These are phyloP conservation scores for Helicorthomorpha holstii DNA, from an alignment of 1,140 invertebrate species.

Conservation along the genomic window DNA sequence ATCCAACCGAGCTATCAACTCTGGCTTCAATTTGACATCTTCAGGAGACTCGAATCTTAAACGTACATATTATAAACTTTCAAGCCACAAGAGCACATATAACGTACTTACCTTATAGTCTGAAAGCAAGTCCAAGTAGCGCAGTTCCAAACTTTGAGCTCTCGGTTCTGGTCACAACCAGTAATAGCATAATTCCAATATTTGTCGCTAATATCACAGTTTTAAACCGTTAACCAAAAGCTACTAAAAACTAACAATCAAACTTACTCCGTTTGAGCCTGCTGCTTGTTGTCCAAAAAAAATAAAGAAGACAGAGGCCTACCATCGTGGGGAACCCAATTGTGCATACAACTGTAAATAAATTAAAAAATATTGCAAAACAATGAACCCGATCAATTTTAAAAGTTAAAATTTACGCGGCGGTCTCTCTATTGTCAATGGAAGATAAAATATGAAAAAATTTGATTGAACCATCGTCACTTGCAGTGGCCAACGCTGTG, in stretches of 20 bases:
- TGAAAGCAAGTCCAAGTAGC: conserved; percentile 83
- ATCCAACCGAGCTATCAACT: conserved; percentile 62
- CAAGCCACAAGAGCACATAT: neutral
- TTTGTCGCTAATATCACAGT: conserved; percentile 39
- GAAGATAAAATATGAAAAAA: conserved; percentile 44
- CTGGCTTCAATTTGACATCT: conserved; percentile 16
- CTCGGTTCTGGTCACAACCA: conserved; percentile 70
- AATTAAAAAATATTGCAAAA: neutral
- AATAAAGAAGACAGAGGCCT: conserved; percentile 66
- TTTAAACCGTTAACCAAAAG: conserved; percentile 1
- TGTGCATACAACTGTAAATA: conserved; percentile 50
- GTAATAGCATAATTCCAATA: conserved; percentile 92
- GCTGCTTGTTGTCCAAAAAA: conserved; percentile 81
- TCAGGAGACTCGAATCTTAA: conserved; percentile 17
- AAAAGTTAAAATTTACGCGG: neutral
- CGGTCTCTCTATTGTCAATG: neutral
- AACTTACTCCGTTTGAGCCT: conserved; percentile 62
- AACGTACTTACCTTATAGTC: conserved; percentile 43
- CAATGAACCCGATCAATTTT: neutral
- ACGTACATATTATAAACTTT: conserved; percentile 3
- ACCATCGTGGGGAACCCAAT: conserved; percentile 78
- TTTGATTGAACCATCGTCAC: conserved; percentile 68
- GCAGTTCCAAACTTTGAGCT: conserved; percentile 86
- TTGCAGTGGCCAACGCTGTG: conserved; percentile 73
- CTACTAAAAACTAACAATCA: conserved; percentile 2